Base-by-base conservation (phyloP, 2,113 vertebrate species). In the Toxotes chatareus region DNA sequence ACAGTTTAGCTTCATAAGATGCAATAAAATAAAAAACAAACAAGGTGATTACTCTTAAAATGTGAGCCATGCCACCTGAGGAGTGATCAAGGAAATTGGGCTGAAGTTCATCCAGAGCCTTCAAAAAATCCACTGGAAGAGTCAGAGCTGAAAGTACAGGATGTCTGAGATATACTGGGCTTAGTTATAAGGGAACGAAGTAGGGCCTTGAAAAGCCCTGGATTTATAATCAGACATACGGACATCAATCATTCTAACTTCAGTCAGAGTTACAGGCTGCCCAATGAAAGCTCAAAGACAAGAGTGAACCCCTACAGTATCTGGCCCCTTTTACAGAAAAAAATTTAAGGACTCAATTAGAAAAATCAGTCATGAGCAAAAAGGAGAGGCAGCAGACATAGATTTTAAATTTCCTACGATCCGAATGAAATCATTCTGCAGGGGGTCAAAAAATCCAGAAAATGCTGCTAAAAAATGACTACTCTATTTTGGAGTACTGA, bases 341-440 rank as follows among this genome's bases (percentile, higher is more conserved):
- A 36, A 47, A 57, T 23, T 4, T 10, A 21, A 11, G 38, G 12
- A 69, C 10, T 40, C 4, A 49, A 68, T 64, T 19, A 64, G 56
- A n/a, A 42, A 7, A 68, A 51, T 38, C 13, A 55, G 51, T n/a
- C 16, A 70, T 17, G 9, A 70, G 66, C n/a, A 59, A 59, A 64
- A 8, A 7, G 7, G n/a, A 57, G 47, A 21, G 4, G 27, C 56
- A 11, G 31, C 42, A 19, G 27, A 46, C 42, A 31, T 11, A 31
- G 6, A 23, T 9, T n/a, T 53, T 31, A 31, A 3, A 57, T 23
- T 71, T 51, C 46, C 60, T 53, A 8, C 19, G 9, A 63, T 49
- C 32, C 6, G 1, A 38, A 64, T 16, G 23, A 4, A 36, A 38
- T 59, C 3, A 12, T 13, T 3, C 34, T 53, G 31, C 40, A 17